Conservation (phyloP, 2,797 vertebrate genomes). For the Gallirallus australis region DNA sequence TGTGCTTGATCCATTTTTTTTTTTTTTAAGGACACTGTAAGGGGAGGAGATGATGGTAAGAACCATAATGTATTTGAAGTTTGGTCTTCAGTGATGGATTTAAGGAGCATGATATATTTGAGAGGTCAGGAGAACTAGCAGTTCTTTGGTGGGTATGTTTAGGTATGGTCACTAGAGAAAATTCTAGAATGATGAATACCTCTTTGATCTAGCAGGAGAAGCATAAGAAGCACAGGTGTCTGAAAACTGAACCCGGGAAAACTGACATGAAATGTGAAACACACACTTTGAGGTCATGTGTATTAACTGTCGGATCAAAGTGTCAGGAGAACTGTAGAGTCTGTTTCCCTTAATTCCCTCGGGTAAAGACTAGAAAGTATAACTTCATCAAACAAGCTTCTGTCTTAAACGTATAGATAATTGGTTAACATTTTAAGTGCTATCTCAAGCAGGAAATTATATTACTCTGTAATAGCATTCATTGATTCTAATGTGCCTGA, state of each 20-base stretch:
- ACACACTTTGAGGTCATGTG: neutral
- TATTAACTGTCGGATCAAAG: neutral
- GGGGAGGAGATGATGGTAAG: neutral
- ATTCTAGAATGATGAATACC: neutral
- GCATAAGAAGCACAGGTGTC: neutral
- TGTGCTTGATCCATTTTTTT: neutral
- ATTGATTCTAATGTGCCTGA: constrained; percentile 29
- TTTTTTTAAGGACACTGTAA: rapidly evolving
- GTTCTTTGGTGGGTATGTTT: neutral
- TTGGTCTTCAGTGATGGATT: neutral
- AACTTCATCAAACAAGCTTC: constrained; percentile 17
- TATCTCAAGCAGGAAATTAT: constrained; percentile 28
- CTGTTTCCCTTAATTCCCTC: neutral
- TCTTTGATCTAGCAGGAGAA: neutral
- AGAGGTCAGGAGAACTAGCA: neutral
- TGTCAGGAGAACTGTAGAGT: neutral
- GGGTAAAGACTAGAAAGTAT: neutral
- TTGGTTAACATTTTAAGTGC: constrained; percentile 9
- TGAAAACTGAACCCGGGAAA: neutral
- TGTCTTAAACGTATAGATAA: neutral
- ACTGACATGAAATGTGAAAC: neutral
- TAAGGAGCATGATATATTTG: neutral
- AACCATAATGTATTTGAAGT: neutral
- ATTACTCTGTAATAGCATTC: neutral
- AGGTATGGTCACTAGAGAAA: neutral